A percentile compares a stretch with the other conserved stretches of the same genome.
Evolutionary conservation across 2,113 vertebrate genomes (phyloP).

Genomic region (Xerus inauris): DNA sequence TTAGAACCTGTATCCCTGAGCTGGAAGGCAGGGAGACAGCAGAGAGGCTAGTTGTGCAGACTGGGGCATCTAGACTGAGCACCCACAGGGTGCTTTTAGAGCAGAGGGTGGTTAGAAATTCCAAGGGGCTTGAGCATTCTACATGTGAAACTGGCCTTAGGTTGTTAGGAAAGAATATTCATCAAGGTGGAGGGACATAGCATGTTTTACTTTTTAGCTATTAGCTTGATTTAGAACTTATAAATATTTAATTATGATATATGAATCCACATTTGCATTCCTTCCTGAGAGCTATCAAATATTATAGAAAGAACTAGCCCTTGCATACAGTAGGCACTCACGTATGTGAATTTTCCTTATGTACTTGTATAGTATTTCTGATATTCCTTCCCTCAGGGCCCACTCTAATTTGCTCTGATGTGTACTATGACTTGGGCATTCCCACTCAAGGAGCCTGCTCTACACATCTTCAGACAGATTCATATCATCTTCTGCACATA

Average conservation of each 20-base stretch:
- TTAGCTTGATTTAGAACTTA: neutral
- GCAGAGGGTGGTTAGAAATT: neutral
- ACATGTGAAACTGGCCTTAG: neutral
- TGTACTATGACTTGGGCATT: neutral
- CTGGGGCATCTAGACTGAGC: neutral
- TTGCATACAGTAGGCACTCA: neutral
- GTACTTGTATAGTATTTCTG: too few relatives aligned
- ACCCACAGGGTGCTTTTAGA: neutral
- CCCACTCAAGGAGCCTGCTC: neutral
- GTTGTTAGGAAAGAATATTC: neutral
- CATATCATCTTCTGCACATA: neutral
- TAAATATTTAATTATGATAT: neutral
- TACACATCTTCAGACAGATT: neutral
- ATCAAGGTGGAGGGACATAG: neutral
- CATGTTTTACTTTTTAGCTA: neutral
- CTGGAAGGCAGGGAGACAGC: neutral
- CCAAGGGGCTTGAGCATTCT: too few relatives aligned
- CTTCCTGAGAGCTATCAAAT: neutral
- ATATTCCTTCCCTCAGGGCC: neutral
- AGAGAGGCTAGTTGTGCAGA: too few relatives aligned
- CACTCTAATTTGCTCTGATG: neutral
- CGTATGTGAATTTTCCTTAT: neutral
- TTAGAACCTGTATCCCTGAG: too few relatives aligned
- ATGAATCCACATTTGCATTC: neutral
- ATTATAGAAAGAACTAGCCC: neutral